Evolutionary conservation across 2,797 vertebrate species (phyloP), one percentile per base, ranked within the genome.

Genomic region (Galaxias olidus): DNA sequence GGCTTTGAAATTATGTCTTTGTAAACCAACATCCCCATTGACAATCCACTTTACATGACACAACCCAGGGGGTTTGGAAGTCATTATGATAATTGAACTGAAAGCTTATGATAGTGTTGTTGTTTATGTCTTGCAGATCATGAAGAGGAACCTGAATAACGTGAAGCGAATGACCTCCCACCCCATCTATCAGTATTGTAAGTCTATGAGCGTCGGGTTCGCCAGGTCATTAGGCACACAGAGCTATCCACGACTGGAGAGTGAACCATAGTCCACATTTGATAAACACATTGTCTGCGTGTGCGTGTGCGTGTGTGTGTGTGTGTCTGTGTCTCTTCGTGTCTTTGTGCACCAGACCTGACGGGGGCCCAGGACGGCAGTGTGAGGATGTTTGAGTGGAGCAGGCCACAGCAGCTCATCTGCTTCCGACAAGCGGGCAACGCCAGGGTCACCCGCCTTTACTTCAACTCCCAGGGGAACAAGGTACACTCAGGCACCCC

Each of bases 121-220:
- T 44, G 0, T 63, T 47, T 69, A 82, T 83, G 52, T 12, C n/a
- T 5, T 56, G 10, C 82, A 93, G 97, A 95, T 99, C 66, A 98
- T 99, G 92, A 99, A 98, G 87, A 93, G 97, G 79, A 99, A 99
- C 78, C 87, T 99, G 50, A 96, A 98, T 73, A 99, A 99, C 4
- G 94, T 99, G 79, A 99, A 99, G 89, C 92, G 97, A 87, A 98
- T 98, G 96, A 96, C 97, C 0, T 98, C 97, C 8, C 97, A 99
- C 78, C 97, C 97, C 15, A 93, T 98, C 57, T 97, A 97, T 79
- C 97, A 98, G 75, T 99, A 98, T 52, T 99, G 97, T 99, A 90
- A 96, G 97, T 98, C 15, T 41, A 30, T 4, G 58, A 6, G 15
- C n/a, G 12, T 62, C 12, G 14, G 48, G 30, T 10, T 12, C 0